Base-by-base conservation (phyloP, 2,888 invertebrate species). In the Drosophila austrosaltans region DNA sequence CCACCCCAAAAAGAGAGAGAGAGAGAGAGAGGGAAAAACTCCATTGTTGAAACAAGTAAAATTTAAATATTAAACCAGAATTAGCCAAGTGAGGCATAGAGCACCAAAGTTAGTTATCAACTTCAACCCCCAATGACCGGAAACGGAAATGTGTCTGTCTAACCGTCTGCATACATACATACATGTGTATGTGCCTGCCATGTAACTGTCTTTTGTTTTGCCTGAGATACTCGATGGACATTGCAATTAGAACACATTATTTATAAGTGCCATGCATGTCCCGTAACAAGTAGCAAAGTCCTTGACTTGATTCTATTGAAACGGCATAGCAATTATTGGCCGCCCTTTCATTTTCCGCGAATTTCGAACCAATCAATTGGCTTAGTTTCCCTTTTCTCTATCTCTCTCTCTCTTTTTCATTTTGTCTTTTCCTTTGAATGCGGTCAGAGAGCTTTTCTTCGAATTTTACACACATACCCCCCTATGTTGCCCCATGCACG, bases 21-120 rank as follows among this genome's bases (percentile, higher is more conserved):
- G 10, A 7, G 16, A 32, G 16, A 5, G 3, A 2, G n/a, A 42
- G 10, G 39, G 32, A 10, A 48, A 32, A 61, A 32, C 20, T 16
- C 54, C 3, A 5, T 70, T 62, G 69, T 69, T 67, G 56, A 70
- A 72, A 69, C 59, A 80, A 79, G 73, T 75, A 79, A 79, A 73
- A 84, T 84, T 84, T 84, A 79, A 85, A 87, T 87, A 84, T 87
- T 81, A 79, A 81, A 82, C 76, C 74, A 71, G 77, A 84, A 87
- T 87, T 85, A 79, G 79, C 74, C 82, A 79, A 81, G 75, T 87
- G 78, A 82, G 75, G 78, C 86, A 84, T 81, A 81, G 66, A 53
- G 76, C 81, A 48, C 48, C 10, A 10, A 48, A 74, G 53, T 20
- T 54, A 39, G 63, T 57, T 10, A 53, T 56, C 57, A 16, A 60